Conservation (phyloP, 2,113 vertebrate genomes). For the Misgurnus mizolepis region DNA sequence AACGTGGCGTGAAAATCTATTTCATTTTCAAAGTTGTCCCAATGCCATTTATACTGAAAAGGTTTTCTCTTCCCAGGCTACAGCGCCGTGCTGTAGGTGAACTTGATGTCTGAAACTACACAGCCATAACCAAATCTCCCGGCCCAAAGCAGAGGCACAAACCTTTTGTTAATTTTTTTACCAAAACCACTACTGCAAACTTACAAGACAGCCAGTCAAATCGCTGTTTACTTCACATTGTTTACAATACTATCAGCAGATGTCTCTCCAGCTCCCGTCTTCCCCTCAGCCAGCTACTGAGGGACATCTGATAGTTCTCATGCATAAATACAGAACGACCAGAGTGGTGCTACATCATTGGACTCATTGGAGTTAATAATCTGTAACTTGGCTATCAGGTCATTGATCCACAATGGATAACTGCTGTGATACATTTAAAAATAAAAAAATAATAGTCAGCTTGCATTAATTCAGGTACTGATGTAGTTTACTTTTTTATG, state of each 20-base stretch:
- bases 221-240: conserved; percentile 74
- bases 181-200: conserved; percentile 71
- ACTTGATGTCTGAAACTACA: conserved; percentile 60
- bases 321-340: conserved; percentile 71
- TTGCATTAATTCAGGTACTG: conserved; percentile 77
- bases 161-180: conserved; percentile 48
- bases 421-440: conserved; percentile 71
- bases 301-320: conserved; percentile 59
- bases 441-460: conserved; percentile 61
- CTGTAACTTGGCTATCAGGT: conserved; percentile 74
- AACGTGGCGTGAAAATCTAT: too few relatives aligned
- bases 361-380: conserved; percentile 53
- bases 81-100: conserved; percentile 62
- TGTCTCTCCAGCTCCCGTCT: conserved; percentile 72
- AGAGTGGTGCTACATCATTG: conserved; percentile 71
- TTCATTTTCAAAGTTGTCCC: too few relatives aligned
- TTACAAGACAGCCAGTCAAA: conserved; percentile 73
- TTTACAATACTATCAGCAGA: conserved; percentile 79
- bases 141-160: conserved; percentile 65
- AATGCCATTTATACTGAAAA: not conserved
- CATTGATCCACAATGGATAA: conserved; percentile 69
- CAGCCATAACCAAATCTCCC: conserved; percentile 80
- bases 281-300: conserved; percentile 76
- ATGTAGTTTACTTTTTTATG: conserved; percentile 71
- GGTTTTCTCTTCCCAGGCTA: conserved; percentile 9